Evolutionary conservation across 2,113 vertebrate genomes (phyloP), one percentile per base, ranked within the genome.

Genomic region (Isurus oxyrinchus): DNA sequence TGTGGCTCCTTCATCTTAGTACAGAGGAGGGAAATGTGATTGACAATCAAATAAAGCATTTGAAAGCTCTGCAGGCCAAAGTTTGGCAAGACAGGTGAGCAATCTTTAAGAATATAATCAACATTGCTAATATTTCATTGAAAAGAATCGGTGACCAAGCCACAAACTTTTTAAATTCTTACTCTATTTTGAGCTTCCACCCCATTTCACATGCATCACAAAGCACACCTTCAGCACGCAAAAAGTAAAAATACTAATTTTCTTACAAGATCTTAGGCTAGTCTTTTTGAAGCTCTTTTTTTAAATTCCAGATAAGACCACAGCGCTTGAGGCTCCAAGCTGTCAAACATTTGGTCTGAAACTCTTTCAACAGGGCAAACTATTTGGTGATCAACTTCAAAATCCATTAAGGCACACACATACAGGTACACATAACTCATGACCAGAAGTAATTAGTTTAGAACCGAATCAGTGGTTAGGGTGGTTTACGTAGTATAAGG

Each of bases 51-150:
- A 91, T 35, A 59, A 91, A 59, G 55, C 53, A 35, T 91, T 91
- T 91, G 88, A 91, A 59, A 59, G 55, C 88, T 59, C 55, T 91
- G 55, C 87, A 90, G 87, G 87, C 49, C 86, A 88, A 49, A 55
- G 86, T 55, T 90, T 27, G 87, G 87, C 6, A 27, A n/a, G 31
- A 59, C 88, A 57, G 53, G 55, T 11, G 57, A 35, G 55, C 55
- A 91, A 35, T 57, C 3, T 31, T 59, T 59, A 16, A 55, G 25
- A 91, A 35, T 53, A 91, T 4, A 16, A 35, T 55, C 49, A 57
- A 25, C 25, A 2, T 23, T 57, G 13, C 53, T 90, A 57, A 31
- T 55, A 53, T 57, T 90, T 14, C 87, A 91, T 14, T 59, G 88
- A 91, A 35, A 91, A 91, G 13, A 57, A 35, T 35, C 27, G 31